Evolutionary conservation across 2,888 invertebrate genomes (phyloP), one percentile per base, ranked within the genome.

Genomic region (Phania funesta): DNA sequence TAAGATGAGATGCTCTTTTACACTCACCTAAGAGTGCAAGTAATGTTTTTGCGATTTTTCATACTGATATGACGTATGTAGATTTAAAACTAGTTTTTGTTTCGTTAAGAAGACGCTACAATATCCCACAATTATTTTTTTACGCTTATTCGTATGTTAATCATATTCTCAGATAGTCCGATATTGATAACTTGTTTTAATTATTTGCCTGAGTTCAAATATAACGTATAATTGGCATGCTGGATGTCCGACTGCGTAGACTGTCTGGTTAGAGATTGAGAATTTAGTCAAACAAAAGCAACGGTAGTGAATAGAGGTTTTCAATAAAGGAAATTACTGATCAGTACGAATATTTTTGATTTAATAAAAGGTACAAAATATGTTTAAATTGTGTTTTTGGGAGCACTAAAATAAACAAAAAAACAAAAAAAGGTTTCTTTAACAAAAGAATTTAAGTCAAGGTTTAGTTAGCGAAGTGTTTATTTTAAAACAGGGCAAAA

Each of bases 211-310:
- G 13, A 54, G 35, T 44, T 70, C 35, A 65, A 65, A 32, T 32
- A 50, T 50, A 64, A 74, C 54, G 62, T 65, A 50, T 20, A 48
- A 70, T 26, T n/a, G 26, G 22, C 48, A 20, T 38, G 18, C n/a
- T 73, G 16, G 24, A 71, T 38, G 74, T 32, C 11, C 44, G 48
- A 44, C 16, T 32, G 20, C 18, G 18, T n/a, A 58, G 62, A 44
- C 32, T 44, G 32, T n/a, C 11, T 54, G 48, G 13, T 29, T 71
- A 58, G 8, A 32, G 26, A 44, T 60, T 32, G 60, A 77, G 73
- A 82, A 48, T 78, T 82, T 54, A 82, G 82, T 82, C 38, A 74
- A 65, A 75, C 74, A 70, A 82, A 75, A 78, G 82, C 78, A 60
- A 41, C 60, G 74, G 46, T 22, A 44, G 74, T 70, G 74, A 75